Evolutionary conservation across 2,797 vertebrate genomes (phyloP).

Genomic region (Sebastes umbrosus): DNA sequence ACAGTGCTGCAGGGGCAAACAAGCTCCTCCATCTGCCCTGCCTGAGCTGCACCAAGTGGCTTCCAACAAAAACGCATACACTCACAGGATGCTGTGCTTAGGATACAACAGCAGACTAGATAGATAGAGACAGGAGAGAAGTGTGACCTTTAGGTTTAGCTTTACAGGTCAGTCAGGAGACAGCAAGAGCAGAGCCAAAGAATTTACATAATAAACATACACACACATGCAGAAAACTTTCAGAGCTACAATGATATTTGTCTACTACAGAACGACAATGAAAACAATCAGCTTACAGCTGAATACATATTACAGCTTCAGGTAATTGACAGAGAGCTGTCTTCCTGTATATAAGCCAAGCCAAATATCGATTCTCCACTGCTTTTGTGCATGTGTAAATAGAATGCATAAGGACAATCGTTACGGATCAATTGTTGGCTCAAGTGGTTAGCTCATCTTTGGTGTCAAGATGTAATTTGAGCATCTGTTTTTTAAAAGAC

Average conservation of each 20-base stretch:
- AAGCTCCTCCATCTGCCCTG: slow-evolving; percentile 61
- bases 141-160: slow-evolving; percentile 15
- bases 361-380: slow-evolving; percentile 7
- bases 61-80: slow-evolving; percentile 20
- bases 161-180: slow-evolving; percentile 5
- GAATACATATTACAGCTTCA: background rate
- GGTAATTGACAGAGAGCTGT: background rate
- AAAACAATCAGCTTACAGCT: background rate
- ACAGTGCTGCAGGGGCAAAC: slow-evolving; percentile 65
- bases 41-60: slow-evolving; percentile 30
- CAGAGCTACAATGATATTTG: background rate
- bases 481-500: slow-evolving; percentile 8
- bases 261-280: background rate
- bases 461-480: slow-evolving; percentile 10
- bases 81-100: background rate
- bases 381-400: slow-evolving; percentile 8
- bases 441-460: slow-evolving; percentile 1
- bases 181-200: background rate
- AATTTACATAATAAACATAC: background rate
- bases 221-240: background rate
- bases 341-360: background rate
- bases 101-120: background rate
- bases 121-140: background rate
- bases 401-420: background rate
- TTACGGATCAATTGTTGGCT: background rate